A percentile compares a stretch with the other conserved stretches of the same genome.
Conservation (phyloP, 1,140 invertebrate genomes). For the Orchesella cincta region DNA sequence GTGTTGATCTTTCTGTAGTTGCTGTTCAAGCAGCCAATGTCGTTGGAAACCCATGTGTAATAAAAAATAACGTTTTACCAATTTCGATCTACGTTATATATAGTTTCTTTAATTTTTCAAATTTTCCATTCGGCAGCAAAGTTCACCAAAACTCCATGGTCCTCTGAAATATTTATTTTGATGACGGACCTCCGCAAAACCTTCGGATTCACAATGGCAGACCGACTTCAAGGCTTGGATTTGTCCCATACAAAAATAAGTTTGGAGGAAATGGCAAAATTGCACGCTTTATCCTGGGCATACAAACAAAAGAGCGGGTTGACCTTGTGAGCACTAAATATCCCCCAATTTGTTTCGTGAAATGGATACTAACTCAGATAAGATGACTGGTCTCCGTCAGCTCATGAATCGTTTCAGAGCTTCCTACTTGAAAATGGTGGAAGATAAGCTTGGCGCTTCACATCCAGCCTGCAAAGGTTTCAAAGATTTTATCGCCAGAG, state of each 20-base stretch:
- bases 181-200: conserved; percentile 65
- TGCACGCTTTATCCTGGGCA: conserved; percentile 65
- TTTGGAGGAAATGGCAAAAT: conserved; percentile 65
- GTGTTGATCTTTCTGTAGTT: not conserved
- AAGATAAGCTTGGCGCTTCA: not conserved
- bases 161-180: conserved; percentile 65
- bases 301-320: conserved; percentile 7
- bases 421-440: not conserved
- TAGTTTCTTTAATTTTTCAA: not conserved
- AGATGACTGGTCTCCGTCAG: not conserved
- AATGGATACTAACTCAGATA: not conserved
- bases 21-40: not conserved
- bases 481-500: not conserved
- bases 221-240: conserved; percentile 61
- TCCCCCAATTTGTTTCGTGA: not conserved
- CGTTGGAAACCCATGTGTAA: no score
- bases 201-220: conserved; percentile 61
- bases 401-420: not conserved
- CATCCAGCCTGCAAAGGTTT: not conserved
- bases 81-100: no score
- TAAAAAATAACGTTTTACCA: no score
- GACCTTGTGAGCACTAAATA: not conserved
- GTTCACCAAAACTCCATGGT: not conserved
- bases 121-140: not conserved
- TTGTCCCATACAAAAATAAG: conserved; percentile 58